Base-by-base conservation (phyloP, 2,113 vertebrate species). In the Apodemus speciosus region DNA sequence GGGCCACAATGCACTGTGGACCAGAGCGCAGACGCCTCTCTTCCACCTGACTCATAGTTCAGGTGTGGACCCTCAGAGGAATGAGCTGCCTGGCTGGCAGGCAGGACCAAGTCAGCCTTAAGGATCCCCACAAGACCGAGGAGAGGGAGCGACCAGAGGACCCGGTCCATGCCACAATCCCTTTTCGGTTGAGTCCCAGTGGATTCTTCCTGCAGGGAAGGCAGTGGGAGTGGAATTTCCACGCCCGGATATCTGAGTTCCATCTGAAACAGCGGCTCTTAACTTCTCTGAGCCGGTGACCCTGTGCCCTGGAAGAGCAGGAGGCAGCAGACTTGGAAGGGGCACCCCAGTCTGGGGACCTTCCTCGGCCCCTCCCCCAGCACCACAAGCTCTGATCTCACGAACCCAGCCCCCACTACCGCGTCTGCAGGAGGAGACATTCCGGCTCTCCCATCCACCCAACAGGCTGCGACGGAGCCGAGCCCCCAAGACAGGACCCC, bases 401-500 rank as follows among this genome's bases (percentile, higher is more conserved):
- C 0, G 27, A 58, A 49, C 38, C 32, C 89, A n/a, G 51, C 25
- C 62, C 71, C 71, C 85, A 40, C 66, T 9, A 2, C 0, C 6
- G 81, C n/a, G 6, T 23, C 79, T 35, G 72, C 3, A 25, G 62
- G 49, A 58, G 84, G 16, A 35, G 53, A n/a, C 68, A 0, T 32
- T 35, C 58, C 40, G 60, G 62, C 60, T 27, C 32, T 0, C 0
- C 30, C 51, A 6, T 40, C 35, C 69, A 14, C 51, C 64, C 68
- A 2, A 89, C 83, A 6, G 32, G 20, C 4, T 9, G 62, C 9
- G 32, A 46, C 49, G 27, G 51, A 64, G 58, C 25, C 15, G 43
- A 56, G 76, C 60, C 90, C 85, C 73, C 35, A 20, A 38, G 62
- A 75, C 89, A 51, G 88, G 75, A 76, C 96, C 95, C 95, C 53